phyloP scores from a whole-genome alignment of 2,797 vertebrate genomes.

The Poeciliopsis presidionis region DNA sequence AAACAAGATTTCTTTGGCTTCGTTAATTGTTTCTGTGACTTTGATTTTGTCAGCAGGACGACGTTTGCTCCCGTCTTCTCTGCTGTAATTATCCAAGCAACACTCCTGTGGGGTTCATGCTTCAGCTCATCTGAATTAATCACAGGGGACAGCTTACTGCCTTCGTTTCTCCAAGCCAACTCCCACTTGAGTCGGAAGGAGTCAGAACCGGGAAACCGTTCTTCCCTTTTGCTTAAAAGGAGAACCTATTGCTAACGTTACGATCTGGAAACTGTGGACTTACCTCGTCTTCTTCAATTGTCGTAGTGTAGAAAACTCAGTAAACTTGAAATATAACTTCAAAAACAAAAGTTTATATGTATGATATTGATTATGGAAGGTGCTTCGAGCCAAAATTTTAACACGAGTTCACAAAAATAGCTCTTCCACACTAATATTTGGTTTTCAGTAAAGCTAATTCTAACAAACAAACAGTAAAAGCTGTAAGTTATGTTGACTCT shows the following conservation, averaged over 20 bases:
- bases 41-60: constrained; percentile 57
- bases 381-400: neutral
- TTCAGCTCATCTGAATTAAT: constrained; percentile 73
- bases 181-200: constrained; percentile 48
- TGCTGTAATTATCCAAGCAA: constrained; percentile 72
- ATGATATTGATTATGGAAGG: neutral
- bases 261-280: neutral
- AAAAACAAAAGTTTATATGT: neutral
- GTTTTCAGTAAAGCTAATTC: neutral
- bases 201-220: constrained; percentile 46
- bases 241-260: constrained; percentile 1
- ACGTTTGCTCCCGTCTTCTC: constrained; percentile 59
- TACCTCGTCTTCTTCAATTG: neutral
- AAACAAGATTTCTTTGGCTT: constrained; percentile 31
- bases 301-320: neutral
- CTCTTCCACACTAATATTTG: neutral
- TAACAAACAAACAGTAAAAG: neutral
- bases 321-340: neutral
- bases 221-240: constrained; percentile 32
- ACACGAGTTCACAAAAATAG: neutral
- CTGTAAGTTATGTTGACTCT: neutral
- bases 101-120: constrained; percentile 63
- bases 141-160: constrained; percentile 62
- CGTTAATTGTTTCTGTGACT: constrained; percentile 65
- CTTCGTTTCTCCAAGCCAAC: constrained; percentile 51